Conservation (phyloP, 2,797 vertebrate species). For the Craterocephalus amniculus region DNA sequence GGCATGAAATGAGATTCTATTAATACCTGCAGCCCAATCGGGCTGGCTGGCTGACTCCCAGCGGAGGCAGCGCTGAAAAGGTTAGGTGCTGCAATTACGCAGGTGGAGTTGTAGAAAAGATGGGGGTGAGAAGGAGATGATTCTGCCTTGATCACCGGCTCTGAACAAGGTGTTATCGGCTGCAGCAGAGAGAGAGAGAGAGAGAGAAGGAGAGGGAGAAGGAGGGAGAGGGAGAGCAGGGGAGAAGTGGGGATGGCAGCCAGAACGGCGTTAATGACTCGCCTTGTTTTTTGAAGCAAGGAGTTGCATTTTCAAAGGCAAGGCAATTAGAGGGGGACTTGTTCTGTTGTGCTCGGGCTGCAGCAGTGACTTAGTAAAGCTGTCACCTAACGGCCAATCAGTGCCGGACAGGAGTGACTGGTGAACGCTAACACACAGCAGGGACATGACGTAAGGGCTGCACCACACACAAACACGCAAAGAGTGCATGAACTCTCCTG, state of each 20-base stretch:
- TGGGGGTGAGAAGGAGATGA: slow-evolving; percentile 78
- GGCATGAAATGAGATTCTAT: slow-evolving; percentile 86
- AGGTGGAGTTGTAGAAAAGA: slow-evolving; percentile 82
- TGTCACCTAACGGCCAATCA: slow-evolving; percentile 63
- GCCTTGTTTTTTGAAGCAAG: slow-evolving; percentile 76
- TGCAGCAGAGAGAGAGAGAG: slow-evolving; percentile 40
- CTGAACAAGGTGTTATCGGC: slow-evolving; percentile 77
- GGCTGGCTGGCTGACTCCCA: slow-evolving; percentile 78
- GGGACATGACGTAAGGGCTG: slow-evolving; percentile 21
- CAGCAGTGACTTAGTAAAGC: slow-evolving; percentile 62
- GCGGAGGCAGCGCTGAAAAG: slow-evolving; percentile 83
- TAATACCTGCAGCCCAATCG: slow-evolving; percentile 82
- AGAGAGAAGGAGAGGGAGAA: neutral
- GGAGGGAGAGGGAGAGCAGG: neutral
- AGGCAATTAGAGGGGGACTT: slow-evolving; percentile 79
- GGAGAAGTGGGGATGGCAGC: slow-evolving; percentile 53
- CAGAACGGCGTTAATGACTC: slow-evolving; percentile 79
- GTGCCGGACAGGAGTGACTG: slow-evolving; percentile 46
- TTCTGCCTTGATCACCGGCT: slow-evolving; percentile 76
- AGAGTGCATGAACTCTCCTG: slow-evolving; percentile 11
- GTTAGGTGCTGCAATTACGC: slow-evolving; percentile 87
- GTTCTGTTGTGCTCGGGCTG: slow-evolving; percentile 66
- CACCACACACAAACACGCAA: neutral
- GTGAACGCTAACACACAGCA: slow-evolving; percentile 31
- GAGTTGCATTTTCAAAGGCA: slow-evolving; percentile 76